phyloP scores from a whole-genome alignment of 2,888 invertebrate genomes.

The Luperina nickerlii region DNA sequence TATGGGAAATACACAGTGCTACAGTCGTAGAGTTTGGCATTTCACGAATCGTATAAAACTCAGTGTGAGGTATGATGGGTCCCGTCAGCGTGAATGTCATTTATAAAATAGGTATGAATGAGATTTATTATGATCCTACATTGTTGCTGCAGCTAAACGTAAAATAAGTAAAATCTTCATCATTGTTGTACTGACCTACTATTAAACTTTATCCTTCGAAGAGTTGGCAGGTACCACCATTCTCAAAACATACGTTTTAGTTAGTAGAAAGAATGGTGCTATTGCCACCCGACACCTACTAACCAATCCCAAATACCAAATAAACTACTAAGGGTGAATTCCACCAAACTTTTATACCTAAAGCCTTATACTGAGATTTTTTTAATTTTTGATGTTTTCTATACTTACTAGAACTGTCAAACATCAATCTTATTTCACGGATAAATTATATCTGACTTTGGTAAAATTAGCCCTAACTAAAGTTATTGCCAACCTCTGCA shows the following conservation, averaged over 20 bases:
- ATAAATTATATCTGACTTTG: background rate
- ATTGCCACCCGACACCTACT: background rate
- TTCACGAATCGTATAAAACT: slow-evolving; percentile 50
- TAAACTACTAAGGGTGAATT: background rate
- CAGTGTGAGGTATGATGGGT: slow-evolving; percentile 31
- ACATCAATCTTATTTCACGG: background rate
- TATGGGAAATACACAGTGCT: slow-evolving; percentile 11
- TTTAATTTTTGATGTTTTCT: background rate
- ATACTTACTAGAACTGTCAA: background rate
- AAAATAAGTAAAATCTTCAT: background rate
- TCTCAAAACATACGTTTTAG: background rate
- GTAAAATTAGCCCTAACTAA: background rate
- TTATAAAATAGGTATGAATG: slow-evolving; percentile 24
- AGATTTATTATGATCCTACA: slow-evolving; percentile 4
- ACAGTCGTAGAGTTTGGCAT: slow-evolving; percentile 27
- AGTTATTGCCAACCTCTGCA: background rate
- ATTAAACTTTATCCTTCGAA: background rate
- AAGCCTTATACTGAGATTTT: background rate
- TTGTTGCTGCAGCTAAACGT: background rate
- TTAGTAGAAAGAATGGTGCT: background rate
- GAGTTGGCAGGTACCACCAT: background rate
- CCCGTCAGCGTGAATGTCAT: slow-evolving; percentile 36
- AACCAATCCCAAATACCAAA: background rate
- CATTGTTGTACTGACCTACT: background rate
- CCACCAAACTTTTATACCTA: background rate